Percentiles rank a stretch among this genome's conserved stretches.
These are phyloP conservation scores for Junonia oenone DNA, from an alignment of 2,888 invertebrate genomes.

Conservation along the genomic window DNA sequence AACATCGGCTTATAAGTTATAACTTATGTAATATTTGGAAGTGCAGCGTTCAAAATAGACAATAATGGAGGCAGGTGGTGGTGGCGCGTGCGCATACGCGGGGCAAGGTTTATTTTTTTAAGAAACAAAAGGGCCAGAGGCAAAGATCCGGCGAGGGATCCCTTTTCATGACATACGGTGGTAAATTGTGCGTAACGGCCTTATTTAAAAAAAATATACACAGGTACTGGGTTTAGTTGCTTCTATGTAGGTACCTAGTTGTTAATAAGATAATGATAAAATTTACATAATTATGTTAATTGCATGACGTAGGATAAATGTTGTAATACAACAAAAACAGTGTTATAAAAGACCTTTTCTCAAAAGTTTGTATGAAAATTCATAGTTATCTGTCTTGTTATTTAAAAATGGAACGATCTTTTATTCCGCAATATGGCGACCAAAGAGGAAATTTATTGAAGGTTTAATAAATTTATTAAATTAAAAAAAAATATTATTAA, in stretches of 20 bases:
- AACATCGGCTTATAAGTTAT: background rate
- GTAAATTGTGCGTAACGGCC: constrained; percentile 17
- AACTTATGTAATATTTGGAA: constrained; percentile 3
- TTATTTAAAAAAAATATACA: constrained; percentile 4
- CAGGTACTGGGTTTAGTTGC: background rate
- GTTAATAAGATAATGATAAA: background rate
- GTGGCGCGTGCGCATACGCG: constrained; percentile 26
- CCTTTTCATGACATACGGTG: constrained; percentile 4
- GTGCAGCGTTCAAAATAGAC: constrained; percentile 19
- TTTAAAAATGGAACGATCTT: too few relatives aligned
- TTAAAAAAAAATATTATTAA: too few relatives aligned
- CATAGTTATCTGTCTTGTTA: too few relatives aligned
- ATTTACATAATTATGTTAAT: background rate
- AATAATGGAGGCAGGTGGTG: constrained; percentile 34
- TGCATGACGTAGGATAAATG: background rate
- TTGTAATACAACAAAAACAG: background rate
- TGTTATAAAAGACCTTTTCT: background rate
- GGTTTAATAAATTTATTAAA: too few relatives aligned
- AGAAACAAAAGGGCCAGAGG: constrained; percentile 14
- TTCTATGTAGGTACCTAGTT: too few relatives aligned
- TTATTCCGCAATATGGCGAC: too few relatives aligned
- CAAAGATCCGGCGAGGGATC: constrained; percentile 13
- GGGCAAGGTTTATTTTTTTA: constrained; percentile 20
- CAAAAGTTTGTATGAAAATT: too few relatives aligned
- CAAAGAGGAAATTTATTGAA: too few relatives aligned